Percentiles rank a stretch among this genome's conserved stretches.
phyloP scores from a whole-genome alignment of 2,888 invertebrate species.

The Drosophila cognata region DNA sequence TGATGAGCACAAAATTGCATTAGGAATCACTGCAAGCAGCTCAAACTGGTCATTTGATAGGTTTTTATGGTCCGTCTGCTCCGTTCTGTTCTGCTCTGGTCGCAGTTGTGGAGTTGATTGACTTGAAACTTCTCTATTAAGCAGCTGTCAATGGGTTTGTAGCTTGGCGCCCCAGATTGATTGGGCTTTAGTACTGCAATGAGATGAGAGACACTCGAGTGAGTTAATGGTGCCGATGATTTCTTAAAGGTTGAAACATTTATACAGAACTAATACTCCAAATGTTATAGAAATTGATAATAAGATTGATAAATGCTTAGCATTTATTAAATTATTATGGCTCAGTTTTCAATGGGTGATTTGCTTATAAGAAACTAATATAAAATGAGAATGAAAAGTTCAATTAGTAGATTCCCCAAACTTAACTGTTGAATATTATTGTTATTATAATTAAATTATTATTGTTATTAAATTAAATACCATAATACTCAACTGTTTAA shows the following conservation, averaged over 20 bases:
- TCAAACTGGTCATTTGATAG: conserved; percentile 23
- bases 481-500: neutral
- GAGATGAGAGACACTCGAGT: neutral
- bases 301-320: neutral
- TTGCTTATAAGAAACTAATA: no score
- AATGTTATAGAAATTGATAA: neutral
- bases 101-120: conserved; percentile 14
- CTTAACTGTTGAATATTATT: neutral
- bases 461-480: no score
- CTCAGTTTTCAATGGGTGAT: neutral
- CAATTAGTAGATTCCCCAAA: neutral
- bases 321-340: neutral
- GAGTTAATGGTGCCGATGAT: neutral
- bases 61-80: conserved; percentile 16
- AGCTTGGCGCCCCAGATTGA: conserved; percentile 13
- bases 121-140: conserved; percentile 12
- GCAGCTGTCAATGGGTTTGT: conserved; percentile 22
- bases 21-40: conserved; percentile 49
- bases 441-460: no score
- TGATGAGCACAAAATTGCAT: conserved; percentile 59
- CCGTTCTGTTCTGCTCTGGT: neutral
- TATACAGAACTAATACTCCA: neutral
- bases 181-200: conserved; percentile 16
- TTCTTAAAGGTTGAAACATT: neutral
- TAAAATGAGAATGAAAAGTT: neutral